Percentiles rank a stretch among this genome's conserved stretches.
Evolutionary conservation across 2,797 vertebrate species (phyloP).

Genomic region (Mionectes olivaceus): DNA sequence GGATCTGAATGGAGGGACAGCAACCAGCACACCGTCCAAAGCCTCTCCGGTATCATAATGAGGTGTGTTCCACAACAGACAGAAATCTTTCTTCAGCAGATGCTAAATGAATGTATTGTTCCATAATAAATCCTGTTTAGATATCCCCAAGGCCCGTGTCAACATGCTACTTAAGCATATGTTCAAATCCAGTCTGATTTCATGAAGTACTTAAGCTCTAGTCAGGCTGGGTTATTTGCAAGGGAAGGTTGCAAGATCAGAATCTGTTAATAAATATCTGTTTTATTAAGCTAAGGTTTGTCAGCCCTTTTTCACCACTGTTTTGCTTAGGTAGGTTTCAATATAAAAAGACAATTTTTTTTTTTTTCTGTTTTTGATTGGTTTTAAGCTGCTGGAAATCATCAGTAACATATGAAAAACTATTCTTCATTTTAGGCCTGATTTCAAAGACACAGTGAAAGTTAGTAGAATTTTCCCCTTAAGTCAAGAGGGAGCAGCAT

Average conservation of each 20-base stretch:
- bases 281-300: background rate
- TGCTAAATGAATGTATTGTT: background rate
- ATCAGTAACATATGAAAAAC: background rate
- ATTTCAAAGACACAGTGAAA: background rate
- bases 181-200: background rate
- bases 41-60: background rate
- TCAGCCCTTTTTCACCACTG: background rate
- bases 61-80: background rate
- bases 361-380: background rate
- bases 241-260: background rate
- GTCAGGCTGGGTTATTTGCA: background rate
- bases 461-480: background rate
- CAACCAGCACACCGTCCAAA: background rate
- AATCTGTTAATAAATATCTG: background rate
- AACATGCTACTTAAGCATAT: background rate
- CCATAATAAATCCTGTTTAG: conserved; percentile 31
- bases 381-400: background rate
- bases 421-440: background rate
- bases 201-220: background rate
- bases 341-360: background rate
- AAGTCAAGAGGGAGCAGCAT: background rate
- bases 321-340: background rate
- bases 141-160: background rate
- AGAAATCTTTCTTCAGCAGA: background rate
- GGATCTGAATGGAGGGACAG: background rate